A percentile compares a stretch with the other conserved stretches of the same genome.
phyloP scores from a whole-genome alignment of 2,113 vertebrate species.

The Cebus imitator region DNA sequence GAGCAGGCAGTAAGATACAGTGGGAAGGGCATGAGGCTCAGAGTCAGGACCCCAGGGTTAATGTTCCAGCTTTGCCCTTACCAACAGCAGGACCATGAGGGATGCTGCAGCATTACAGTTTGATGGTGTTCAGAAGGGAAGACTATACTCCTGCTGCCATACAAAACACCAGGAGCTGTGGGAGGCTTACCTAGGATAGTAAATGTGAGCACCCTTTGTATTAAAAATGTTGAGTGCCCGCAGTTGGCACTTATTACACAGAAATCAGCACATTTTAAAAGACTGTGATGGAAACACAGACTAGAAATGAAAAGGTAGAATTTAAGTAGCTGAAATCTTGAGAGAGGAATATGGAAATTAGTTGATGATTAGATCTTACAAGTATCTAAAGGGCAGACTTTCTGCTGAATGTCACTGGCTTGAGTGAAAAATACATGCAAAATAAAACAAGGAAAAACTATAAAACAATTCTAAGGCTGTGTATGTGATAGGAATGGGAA shows the following conservation, averaged over 20 bases:
- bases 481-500: not conserved
- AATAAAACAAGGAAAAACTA: not conserved
- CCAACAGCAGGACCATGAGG: no score
- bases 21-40: not conserved
- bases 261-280: not conserved
- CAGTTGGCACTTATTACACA: not conserved
- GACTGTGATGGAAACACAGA: not conserved
- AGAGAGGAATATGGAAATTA: not conserved
- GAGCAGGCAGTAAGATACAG: not conserved
- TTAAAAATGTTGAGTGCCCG: slow-evolving; percentile 23
- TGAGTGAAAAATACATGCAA: not conserved
- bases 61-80: not conserved
- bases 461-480: not conserved
- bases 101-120: not conserved
- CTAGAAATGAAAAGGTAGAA: not conserved
- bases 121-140: not conserved
- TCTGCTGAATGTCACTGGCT: not conserved
- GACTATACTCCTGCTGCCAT: not conserved
- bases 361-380: not conserved
- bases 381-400: not conserved
- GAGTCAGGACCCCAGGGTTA: not conserved
- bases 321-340: not conserved
- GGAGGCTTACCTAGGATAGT: not conserved
- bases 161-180: fast-evolving
- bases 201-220: not conserved